Percentiles rank a stretch among this genome's conserved stretches.
These are phyloP conservation scores for Taphrorychus bicolor DNA, from an alignment of 2,888 invertebrate genomes.

Conservation along the genomic window DNA sequence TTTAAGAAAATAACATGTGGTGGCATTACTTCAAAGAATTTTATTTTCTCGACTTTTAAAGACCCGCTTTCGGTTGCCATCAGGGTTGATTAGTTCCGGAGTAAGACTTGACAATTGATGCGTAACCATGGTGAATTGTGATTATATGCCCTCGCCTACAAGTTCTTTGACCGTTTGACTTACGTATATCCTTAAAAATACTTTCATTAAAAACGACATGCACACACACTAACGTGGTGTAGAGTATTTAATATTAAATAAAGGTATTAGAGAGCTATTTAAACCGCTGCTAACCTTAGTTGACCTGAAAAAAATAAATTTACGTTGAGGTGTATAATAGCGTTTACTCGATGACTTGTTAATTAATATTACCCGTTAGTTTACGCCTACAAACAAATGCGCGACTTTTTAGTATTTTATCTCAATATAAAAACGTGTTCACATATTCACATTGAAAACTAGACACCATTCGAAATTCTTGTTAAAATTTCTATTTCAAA, in stretches of 20 bases:
- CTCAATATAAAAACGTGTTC: neutral
- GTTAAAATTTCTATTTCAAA: no score
- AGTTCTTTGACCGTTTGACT: neutral
- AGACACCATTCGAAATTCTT: no score
- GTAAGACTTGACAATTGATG: neutral
- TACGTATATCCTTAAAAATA: neutral
- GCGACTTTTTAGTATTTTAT: neutral
- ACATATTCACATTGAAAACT: neutral
- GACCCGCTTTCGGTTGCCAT: no score
- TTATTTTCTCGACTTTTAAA: no score
- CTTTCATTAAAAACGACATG: neutral
- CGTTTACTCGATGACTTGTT: neutral
- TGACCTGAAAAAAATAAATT: neutral
- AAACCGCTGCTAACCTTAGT: no score
- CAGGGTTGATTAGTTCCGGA: neutral
- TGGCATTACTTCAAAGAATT: no score
- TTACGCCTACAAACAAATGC: neutral
- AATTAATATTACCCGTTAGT: neutral
- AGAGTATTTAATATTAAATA: no score
- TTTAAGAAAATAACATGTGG: no score
- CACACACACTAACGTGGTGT: no score
- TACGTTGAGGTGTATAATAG: neutral
- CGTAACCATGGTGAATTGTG: neutral
- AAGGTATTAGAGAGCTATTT: no score
- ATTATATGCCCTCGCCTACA: neutral